phyloP scores from a whole-genome alignment of 2,888 invertebrate species.

The Caenorhabditis wallacei region DNA sequence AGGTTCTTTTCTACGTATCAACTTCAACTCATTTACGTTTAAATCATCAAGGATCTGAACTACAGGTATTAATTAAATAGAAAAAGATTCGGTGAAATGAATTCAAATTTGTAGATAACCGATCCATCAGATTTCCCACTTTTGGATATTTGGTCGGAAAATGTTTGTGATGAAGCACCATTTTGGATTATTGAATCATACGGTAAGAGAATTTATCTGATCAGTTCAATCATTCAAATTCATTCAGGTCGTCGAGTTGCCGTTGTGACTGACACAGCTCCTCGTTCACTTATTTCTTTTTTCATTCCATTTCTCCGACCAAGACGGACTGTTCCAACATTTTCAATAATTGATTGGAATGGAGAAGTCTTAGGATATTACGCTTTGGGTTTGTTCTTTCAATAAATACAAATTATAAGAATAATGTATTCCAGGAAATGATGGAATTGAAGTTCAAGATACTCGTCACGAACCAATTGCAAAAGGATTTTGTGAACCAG shows the following conservation, averaged over 20 bases:
- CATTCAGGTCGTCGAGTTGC: constrained; percentile 66
- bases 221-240: background rate
- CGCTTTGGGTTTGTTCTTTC: constrained; percentile 31
- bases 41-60: constrained; percentile 76
- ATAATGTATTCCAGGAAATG: constrained; percentile 42
- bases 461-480: constrained; percentile 64
- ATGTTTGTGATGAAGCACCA: constrained; percentile 72
- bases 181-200: constrained; percentile 73
- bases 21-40: constrained; percentile 72
- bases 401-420: background rate
- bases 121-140: constrained; percentile 79
- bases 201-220: constrained; percentile 39
- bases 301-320: constrained; percentile 64
- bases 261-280: constrained; percentile 66
- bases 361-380: constrained; percentile 69
- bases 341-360: constrained; percentile 72
- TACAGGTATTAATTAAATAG: constrained; percentile 70
- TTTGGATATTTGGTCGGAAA: constrained; percentile 79
- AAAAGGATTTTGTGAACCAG: constrained; percentile 61
- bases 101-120: constrained; percentile 76
- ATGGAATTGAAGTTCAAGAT: constrained; percentile 63
- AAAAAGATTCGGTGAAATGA: background rate
- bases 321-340: constrained; percentile 57
- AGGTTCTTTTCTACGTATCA: constrained; percentile 79
- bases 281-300: constrained; percentile 58